phyloP scores from a whole-genome alignment of 92 coral and sea anemone genomes.

The Paragorgia papillata region DNA sequence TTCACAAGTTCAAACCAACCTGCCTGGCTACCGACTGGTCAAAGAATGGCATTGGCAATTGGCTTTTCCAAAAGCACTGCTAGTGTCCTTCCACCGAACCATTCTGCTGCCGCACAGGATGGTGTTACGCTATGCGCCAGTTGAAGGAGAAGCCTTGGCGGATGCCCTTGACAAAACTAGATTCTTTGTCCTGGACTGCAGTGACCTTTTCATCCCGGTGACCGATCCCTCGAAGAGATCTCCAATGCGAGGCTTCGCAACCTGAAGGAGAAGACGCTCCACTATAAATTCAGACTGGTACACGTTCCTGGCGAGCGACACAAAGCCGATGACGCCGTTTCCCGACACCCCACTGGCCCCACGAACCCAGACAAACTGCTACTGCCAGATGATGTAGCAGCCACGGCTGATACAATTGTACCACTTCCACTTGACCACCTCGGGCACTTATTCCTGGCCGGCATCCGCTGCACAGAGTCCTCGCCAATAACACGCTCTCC shows the following conservation, averaged over 20 bases:
- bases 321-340: constrained; percentile 59
- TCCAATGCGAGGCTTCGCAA: too few relatives aligned
- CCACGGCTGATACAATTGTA: background rate
- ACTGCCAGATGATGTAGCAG: constrained; percentile 51
- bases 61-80: constrained; percentile 24
- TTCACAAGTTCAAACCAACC: constrained; percentile 31
- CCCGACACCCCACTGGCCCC: constrained; percentile 59
- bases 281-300: too few relatives aligned
- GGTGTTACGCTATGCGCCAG: constrained; percentile 27
- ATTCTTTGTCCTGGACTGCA: constrained; percentile 37
- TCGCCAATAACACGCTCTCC: background rate
- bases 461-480: constrained; percentile 30
- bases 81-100: constrained; percentile 14
- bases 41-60: background rate
- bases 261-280: too few relatives aligned
- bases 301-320: constrained; percentile 55
- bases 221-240: constrained; percentile 66
- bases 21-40: too few relatives aligned
- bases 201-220: constrained; percentile 54
- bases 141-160: constrained; percentile 30
- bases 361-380: constrained; percentile 34
- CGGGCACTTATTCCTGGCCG: constrained; percentile 33
- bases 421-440: constrained; percentile 6
- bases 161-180: constrained; percentile 19
- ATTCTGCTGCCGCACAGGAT: constrained; percentile 35